Evolutionary conservation across 2,888 invertebrate genomes (phyloP), one percentile per base, ranked within the genome.

Genomic region (Dichetophora obliterata): DNA sequence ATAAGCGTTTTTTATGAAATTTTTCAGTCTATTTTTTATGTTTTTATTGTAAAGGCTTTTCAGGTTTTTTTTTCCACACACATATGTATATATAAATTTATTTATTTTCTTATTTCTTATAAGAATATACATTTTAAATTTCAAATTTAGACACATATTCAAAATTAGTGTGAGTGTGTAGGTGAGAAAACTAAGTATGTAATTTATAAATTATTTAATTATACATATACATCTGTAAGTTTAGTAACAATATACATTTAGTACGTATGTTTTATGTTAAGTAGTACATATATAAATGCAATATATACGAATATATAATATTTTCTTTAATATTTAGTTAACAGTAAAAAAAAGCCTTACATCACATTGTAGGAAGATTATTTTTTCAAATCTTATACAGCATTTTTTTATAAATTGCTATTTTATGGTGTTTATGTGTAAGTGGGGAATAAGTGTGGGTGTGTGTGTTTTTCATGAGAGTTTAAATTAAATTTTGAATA

Each of bases 11-110:
- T 54, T 19, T 48, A 59, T 27, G 59, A 61, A 72, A 48, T 61
- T 22, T 50, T 50, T 76, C 70, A 75, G 66, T 76, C 69, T 76
- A 54, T 65, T 71, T 77, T 37, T 68, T 68, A 72, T 75, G 14
- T 73, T 75, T 76, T 43, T 48, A 34, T 76, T 76, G 54, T 59
- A 16, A 31, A 43, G 48, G 43, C 16, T 79, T 72, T 72, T 37
- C 34, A 63, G 65, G 65, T 34, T 24, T 72, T 31, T 66, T 43
- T 48, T 63, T 63, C 14, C 31, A 31, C 27, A 31, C 31, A 63
- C 31, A 31, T 63, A 27, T 8, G 24, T 52, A 52, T 16, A 52
- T 52, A 31, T 63, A n/a, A 34, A 24, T 63, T 34, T 31, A 16
- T 31, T 31, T 5, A 24, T 16, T 16, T 31, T 11, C 24, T 31